Evolutionary conservation across 2,888 invertebrate genomes (phyloP), one percentile per base, ranked within the genome.

Genomic region (Melitaea athalia): DNA sequence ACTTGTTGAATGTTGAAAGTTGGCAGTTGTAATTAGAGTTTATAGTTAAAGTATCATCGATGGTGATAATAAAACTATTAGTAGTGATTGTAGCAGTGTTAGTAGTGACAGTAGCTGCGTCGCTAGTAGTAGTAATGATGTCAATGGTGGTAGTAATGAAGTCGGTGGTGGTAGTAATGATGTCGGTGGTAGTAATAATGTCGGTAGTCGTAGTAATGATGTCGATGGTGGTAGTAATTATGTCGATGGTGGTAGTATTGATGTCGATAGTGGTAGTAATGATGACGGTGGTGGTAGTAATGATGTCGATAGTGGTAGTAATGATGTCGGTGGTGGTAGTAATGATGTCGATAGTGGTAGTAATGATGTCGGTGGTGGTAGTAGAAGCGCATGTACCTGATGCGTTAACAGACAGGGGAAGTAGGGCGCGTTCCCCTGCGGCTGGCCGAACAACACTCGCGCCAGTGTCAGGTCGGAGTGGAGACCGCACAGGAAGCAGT

Each of bases 381-480:
- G n/a, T 43, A 11, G 43, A 11, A 14, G 24, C 24, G 3, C 5
- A 3, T 0, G 3, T n/a, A 92, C 93, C 91, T 94, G 94, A 77
- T 95, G 94, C 76, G 94, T 94, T 74, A 94, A 86, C 55, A 95
- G 84, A 75, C 94, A 93, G 55, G 95, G 94, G 88, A 95, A 95
- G 87, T 94, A 95, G 49, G 95, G 94, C 77, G 95, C 93, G 78
- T 91, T 93, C 72, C 95, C 95, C 86, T 95, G 95, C 85, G 95
- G 95, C 85, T 95, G 94, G 15, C 95, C 95, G 90, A 97, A 97
- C 71, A 97, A 91, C 43, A 97, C 96, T 76, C 97, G 93, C 76
- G 97, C 97, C 74, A 97, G 90, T 70, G 97, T 97, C 82, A 97
- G 94, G 92, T 97, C 97, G 60, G 97, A 97, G 90, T 97, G 97